phyloP scores from a whole-genome alignment of 2,888 invertebrate species.

The Alloplasta piceator region DNA sequence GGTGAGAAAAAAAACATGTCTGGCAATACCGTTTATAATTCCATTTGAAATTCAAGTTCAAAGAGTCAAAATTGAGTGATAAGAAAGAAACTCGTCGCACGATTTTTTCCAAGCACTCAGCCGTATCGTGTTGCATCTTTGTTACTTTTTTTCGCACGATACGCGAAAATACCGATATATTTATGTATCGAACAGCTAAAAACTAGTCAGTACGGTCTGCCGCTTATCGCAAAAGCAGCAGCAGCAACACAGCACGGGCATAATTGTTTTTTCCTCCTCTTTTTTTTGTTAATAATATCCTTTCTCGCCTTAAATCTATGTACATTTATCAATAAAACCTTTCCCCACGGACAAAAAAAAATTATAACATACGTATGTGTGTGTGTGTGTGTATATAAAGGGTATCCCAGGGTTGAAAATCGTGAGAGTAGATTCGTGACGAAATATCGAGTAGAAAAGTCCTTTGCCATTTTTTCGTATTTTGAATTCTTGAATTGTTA shows the following conservation, averaged over 20 bases:
- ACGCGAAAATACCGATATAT: conserved; percentile 1
- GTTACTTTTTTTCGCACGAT: conserved; percentile 3
- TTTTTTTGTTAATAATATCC: background rate
- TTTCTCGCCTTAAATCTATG: conserved; percentile 40
- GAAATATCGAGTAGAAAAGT: too few species aligned
- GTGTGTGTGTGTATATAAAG: background rate
- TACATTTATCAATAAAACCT: conserved; percentile 48
- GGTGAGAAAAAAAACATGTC: too few species aligned
- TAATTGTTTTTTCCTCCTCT: conserved; percentile 25
- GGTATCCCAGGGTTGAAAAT: too few species aligned
- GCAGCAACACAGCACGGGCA: conserved; percentile 61
- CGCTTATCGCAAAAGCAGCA: conserved; percentile 45
- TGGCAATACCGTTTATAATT: too few species aligned
- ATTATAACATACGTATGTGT: conserved; percentile 30
- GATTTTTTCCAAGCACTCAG: conserved; percentile 17
- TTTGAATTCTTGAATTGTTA: too few species aligned
- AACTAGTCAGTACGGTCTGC: conserved; percentile 65
- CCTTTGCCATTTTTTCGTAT: too few species aligned
- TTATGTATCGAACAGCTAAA: conserved; percentile 55
- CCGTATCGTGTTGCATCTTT: conserved; percentile 12
- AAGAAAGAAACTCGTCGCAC: conserved; percentile 25
- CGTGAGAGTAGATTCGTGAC: too few species aligned
- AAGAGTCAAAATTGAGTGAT: conserved; percentile 17
- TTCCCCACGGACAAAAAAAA: conserved; percentile 44
- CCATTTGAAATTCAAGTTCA: background rate